Conservation (phyloP, 2,113 vertebrate genomes). For the Fukomys damarensis region DNA sequence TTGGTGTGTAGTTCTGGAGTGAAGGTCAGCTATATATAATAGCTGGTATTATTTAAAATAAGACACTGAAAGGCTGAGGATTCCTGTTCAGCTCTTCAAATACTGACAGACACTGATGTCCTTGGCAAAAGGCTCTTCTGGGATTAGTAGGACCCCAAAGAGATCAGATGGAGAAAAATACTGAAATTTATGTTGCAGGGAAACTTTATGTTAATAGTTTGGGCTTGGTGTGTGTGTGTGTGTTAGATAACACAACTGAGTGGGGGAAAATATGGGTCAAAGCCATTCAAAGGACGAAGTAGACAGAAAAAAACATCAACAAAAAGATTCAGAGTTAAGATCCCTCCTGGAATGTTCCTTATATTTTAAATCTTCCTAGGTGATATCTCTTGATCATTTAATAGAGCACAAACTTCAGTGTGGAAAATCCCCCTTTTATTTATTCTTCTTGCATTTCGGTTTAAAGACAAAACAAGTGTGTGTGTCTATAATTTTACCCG, state of each 20-base stretch:
- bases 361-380: neutral
- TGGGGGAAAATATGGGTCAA: neutral
- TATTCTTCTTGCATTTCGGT: neutral
- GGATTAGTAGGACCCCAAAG: neutral
- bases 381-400: constrained; percentile 33
- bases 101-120: neutral
- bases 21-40: constrained; percentile 51
- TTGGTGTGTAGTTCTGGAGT: constrained; percentile 18
- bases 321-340: neutral
- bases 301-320: neutral
- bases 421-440: constrained; percentile 25
- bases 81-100: constrained; percentile 51
- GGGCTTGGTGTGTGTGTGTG: neutral
- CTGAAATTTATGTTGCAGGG: neutral
- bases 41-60: constrained; percentile 26
- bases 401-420: neutral
- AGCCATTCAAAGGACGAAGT: constrained; percentile 34
- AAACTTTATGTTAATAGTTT: neutral
- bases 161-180: neutral
- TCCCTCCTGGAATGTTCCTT: neutral
- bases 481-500: neutral
- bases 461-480: constrained; percentile 12
- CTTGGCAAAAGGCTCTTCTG: constrained; percentile 13
- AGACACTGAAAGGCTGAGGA: constrained; percentile 2
- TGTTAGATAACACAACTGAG: neutral